Evolutionary conservation across 1,140 invertebrate species (phyloP).

Genomic region (Tenebrio molitor): DNA sequence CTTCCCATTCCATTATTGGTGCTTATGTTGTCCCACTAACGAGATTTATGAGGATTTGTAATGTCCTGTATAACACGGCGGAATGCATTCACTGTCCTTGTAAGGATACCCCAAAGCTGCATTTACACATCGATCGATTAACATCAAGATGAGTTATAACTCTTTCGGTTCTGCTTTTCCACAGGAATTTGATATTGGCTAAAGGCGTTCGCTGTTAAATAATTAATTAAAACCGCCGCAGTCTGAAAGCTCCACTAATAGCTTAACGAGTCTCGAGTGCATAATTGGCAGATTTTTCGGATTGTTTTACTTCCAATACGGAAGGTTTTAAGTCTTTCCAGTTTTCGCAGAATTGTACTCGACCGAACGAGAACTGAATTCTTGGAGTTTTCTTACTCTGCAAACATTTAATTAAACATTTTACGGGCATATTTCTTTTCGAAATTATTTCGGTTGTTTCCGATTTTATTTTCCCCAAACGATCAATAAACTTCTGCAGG

Average conservation of each 20-base stretch:
- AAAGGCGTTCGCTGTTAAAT: conserved; percentile 17
- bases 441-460: conserved; percentile 12
- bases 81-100: conserved; percentile 23
- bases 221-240: conserved; percentile 25
- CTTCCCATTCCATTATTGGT: background rate
- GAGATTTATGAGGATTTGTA: conserved; percentile 15
- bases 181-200: conserved; percentile 23
- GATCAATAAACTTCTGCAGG: conserved; percentile 12
- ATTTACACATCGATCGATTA: conserved; percentile 14
- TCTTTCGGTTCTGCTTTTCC: background rate
- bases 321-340: background rate
- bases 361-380: background rate
- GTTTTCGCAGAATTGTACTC: background rate
- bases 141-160: conserved; percentile 28
- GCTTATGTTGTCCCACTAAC: conserved; percentile 3
- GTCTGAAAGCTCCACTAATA: conserved; percentile 23
- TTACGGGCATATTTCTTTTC: background rate
- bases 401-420: conserved; percentile 23
- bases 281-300: conserved; percentile 33
- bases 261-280: conserved; percentile 23
- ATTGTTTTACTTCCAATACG: conserved; percentile 26
- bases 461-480: background rate
- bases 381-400: background rate
- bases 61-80: conserved; percentile 6
- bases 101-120: conserved; percentile 22